phyloP scores from a whole-genome alignment of 2,797 vertebrate genomes.

The Spinibarbus caldwelli region DNA sequence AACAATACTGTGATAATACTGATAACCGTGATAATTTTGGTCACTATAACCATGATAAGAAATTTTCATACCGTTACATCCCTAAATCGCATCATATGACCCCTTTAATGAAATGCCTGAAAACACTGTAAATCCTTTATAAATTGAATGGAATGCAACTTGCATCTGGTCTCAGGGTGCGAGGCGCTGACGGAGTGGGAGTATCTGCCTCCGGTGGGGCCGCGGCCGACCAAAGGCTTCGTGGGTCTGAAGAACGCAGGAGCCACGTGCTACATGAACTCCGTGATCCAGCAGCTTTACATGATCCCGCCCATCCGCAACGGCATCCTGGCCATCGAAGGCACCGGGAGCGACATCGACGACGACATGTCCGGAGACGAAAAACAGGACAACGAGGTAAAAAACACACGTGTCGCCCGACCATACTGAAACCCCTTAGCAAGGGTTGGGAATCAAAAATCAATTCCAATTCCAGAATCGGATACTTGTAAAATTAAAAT shows the following conservation, averaged over 20 bases:
- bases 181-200: slow-evolving; percentile 98
- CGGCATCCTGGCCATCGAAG: slow-evolving; percentile 96
- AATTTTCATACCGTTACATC: no score
- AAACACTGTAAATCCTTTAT: background rate
- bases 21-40: no score
- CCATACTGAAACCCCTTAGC: background rate
- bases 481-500: background rate
- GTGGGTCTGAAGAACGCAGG: slow-evolving; percentile 98
- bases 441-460: background rate
- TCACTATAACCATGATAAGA: no score
- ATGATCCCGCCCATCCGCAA: slow-evolving; percentile 98
- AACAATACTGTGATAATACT: no score
- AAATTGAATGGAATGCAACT: background rate
- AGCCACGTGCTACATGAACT: slow-evolving; percentile 99
- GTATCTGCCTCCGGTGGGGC: slow-evolving; percentile 95
- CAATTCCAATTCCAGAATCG: background rate
- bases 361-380: slow-evolving; percentile 98
- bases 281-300: slow-evolving; percentile 98
- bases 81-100: no score
- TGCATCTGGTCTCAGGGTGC: slow-evolving; percentile 77
- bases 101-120: background rate
- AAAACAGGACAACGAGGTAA: slow-evolving; percentile 97
- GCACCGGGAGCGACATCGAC: slow-evolving; percentile 95
- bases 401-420: background rate
- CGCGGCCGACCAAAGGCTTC: slow-evolving; percentile 94